Evolutionary conservation across 2,888 invertebrate genomes (phyloP), one percentile per base, ranked within the genome.

Genomic region (Drosophila anomelani): DNA sequence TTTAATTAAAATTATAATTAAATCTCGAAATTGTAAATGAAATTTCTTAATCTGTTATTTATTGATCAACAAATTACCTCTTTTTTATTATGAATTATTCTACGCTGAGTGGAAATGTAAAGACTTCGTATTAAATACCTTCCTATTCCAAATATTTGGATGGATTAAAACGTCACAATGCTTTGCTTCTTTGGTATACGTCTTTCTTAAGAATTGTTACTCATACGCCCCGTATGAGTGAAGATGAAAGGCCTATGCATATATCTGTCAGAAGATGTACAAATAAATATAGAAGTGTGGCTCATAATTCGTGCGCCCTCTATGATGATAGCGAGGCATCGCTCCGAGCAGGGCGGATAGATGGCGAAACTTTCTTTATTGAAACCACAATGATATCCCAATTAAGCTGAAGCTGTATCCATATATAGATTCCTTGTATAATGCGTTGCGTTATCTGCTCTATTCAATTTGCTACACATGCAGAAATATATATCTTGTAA

Each of bases 141-240:
- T 49, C 7, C 29, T 29, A 29, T 43, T 44, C 17, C 9, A 53
- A 53, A 38, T 59, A 53, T 39, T 53, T 66, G 12, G n/a, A 3
- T 10, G 39, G 32, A 61, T 71, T 58, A 56, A 70, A 29, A 7
- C 58, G 34, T 59, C 53, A n/a, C 8, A 53, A 70, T 58, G 26
- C 46, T 53, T 70, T 49, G 39, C 46, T 36, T 61, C 10, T 47
- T 20, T 4, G 15, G 9, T 20, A 54, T 20, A 41, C 44, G 56
- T 29, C 6, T 64, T 56, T 73, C 54, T 60, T 49, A 38, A 56
- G 63, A 71, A 68, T 66, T 60, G 60, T 81, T 81, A 87, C 56
- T 81, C 85, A 86, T 73, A 55, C 46, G 60, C 46, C 23, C 12
- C 69, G 54, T 36, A 13, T 62, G 68, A 55, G 36, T 59, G 36